A percentile compares a stretch with the other conserved stretches of the same genome.
Evolutionary conservation across 2,113 vertebrate species (phyloP).

Genomic region (Mus pahari): DNA sequence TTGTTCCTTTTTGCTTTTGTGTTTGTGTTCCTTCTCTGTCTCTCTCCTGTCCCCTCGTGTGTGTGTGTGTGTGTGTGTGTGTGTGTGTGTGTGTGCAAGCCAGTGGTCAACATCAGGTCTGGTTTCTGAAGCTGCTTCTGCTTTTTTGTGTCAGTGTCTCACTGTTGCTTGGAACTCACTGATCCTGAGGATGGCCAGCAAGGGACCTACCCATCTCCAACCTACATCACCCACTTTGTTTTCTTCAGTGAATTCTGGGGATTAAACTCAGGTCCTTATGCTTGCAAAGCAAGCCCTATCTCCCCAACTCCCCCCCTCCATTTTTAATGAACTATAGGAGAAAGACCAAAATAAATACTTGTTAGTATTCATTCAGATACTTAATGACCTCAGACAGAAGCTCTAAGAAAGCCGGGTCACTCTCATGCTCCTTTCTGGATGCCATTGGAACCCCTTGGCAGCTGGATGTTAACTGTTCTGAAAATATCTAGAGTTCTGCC

Average conservation of each 20-base stretch:
- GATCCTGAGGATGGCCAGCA: not conserved
- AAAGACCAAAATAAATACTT: conserved; percentile 20
- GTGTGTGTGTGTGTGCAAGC: not conserved
- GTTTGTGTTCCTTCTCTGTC: not conserved
- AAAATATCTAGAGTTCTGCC: conserved; percentile 34
- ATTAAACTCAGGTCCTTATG: not conserved
- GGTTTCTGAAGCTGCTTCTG: not conserved
- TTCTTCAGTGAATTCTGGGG: not conserved
- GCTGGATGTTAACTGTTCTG: conserved; percentile 18
- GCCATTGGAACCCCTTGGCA: conserved; percentile 12
- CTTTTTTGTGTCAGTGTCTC: not conserved
- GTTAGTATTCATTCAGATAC: conserved; percentile 7
- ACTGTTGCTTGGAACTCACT: not conserved
- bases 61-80: not conserved
- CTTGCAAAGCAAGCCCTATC: not conserved
- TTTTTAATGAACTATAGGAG: not conserved
- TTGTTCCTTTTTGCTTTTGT: no score
- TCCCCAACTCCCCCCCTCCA: not conserved
- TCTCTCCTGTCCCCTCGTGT: not conserved
- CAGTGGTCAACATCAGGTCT: not conserved
- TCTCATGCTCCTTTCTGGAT: not conserved
- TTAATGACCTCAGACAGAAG: not conserved
- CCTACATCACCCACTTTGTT: not conserved
- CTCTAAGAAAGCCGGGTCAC: conserved; percentile 9
- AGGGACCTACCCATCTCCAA: not conserved